Evolutionary conservation across 2,888 invertebrate species (phyloP), one percentile per base, ranked within the genome.

Genomic region (Drosophila fungiperda): DNA sequence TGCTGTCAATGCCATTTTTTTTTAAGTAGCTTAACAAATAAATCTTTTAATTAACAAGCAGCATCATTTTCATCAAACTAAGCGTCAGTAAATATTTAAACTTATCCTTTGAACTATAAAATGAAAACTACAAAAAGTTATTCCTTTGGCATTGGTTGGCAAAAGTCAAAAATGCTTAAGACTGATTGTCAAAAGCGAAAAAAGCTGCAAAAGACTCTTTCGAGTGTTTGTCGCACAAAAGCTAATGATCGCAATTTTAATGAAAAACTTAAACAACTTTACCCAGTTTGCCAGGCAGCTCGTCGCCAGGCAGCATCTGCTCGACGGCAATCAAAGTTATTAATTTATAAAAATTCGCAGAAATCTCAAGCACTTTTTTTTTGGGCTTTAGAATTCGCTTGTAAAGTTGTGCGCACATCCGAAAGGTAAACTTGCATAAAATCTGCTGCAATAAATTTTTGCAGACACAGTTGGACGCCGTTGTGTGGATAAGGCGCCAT

Each of bases 221-320:
- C 40, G 26, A 58, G 57, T 33, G 49, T 26, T 32, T 33, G 38
- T 23, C 26, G 42, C 7, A 32, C 36, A 23, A 49, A 36, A 50
- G 73, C 79, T 81, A 87, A 89, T 76, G 76, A 87, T 75, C 64
- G 76, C 73, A 70, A 76, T 73, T 79, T 82, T 89, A 73, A 77
- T 75, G 73, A 72, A 73, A 78, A 79, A 89, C 80, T 87, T 72
- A 77, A 84, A 73, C 73, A 75, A 71, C 36, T 82, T 78, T 68
- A 57, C 23, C 4, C 36, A 50, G 50, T 76, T 72, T 20, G 23
- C 38, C 49, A 49, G 48, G 5, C 36, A 53, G 48, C 67, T 73
- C 29, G 29, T 33, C 35, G 23, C 38, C 26, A 29, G 38, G 38
- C 68, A 36, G 53, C 38, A n/a, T 38, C 55, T 42, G 59, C 50